A percentile compares a stretch with the other conserved stretches of the same genome.
phyloP scores from a whole-genome alignment of 2,888 invertebrate genomes.

The Plebejus argus region DNA sequence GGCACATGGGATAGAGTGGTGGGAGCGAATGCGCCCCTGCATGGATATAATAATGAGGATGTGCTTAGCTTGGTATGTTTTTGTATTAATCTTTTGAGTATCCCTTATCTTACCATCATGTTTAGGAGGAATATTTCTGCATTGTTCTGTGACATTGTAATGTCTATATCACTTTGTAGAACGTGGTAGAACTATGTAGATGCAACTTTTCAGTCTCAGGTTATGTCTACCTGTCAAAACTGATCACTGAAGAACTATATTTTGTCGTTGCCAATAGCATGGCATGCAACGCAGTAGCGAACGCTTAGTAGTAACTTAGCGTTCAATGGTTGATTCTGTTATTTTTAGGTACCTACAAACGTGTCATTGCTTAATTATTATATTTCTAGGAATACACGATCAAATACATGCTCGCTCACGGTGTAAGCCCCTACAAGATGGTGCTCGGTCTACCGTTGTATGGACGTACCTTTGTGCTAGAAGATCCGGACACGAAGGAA shows the following conservation, averaged over 20 bases:
- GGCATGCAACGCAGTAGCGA: too few relatives aligned
- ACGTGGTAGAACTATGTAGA: too few relatives aligned
- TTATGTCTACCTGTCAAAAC: too few relatives aligned
- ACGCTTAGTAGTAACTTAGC: too few relatives aligned
- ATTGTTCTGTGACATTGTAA: too few relatives aligned
- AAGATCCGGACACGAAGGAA: constrained; percentile 60
- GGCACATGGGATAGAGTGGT: constrained; percentile 90
- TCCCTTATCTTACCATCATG: neutral
- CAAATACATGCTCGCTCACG: constrained; percentile 86
- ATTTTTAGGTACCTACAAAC: too few relatives aligned
- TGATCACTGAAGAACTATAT: too few relatives aligned
- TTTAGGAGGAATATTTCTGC: too few relatives aligned
- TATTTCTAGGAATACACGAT: constrained; percentile 85
- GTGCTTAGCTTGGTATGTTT: constrained; percentile 83
- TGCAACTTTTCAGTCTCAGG: too few relatives aligned
- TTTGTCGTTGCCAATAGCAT: too few relatives aligned
- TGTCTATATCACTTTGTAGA: too few relatives aligned
- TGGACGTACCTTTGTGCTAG: constrained; percentile 87
- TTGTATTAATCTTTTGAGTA: neutral
- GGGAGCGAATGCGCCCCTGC: constrained; percentile 89
- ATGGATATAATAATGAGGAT: constrained; percentile 71
- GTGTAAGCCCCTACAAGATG: constrained; percentile 88
- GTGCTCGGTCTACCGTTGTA: constrained; percentile 92
- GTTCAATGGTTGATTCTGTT: too few relatives aligned
- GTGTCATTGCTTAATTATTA: neutral